Base-by-base conservation (phyloP, 2,888 invertebrate genomes). In the Podotricha telesiphe region DNA sequence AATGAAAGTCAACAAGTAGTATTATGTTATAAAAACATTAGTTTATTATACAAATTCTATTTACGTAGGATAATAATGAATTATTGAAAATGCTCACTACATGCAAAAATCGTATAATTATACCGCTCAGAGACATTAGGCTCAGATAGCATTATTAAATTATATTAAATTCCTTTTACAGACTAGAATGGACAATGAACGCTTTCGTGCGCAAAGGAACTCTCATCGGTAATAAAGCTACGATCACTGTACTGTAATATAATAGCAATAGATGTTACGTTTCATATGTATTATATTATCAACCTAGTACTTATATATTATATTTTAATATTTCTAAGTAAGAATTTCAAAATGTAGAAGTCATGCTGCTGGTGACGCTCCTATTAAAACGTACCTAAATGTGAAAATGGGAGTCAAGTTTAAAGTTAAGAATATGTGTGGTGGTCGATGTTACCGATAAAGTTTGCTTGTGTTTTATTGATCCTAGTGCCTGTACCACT, bases 51-150 rank as follows among this genome's bases (percentile, higher is more conserved):
- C 13, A 37, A 56, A 37, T 19, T 56, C 7, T 40, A 19, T 37
- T 13, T 37, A 19, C 7, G 17, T n/a, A 8, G 6, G 10, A 19
- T 3, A 19, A 56, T 40, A 22, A 22, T 42, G 83, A 40, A 13
- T 47, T 47, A 47, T 47, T 61, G 47, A 47, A 47, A 47, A 17
- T 61, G 34, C 17, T 17, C 13, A 34, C 28, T 47, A 28, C 47
- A 47, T 61, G 40, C 47, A 47, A 7, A 59, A 45, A 11, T 42
- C 28, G 28, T 45, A 47, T 59, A 59, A 59, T 59, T 59, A 45
- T 59, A n/a, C 45, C 45, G 15, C 40, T n/a, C 59, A 28, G 45
- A 59, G 59, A 59, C 15, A n/a, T 59, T 47, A 59, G 45, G 45
- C n/a, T n/a, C n/a, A n/a, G n/a, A n/a, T n/a, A 28, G 59, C 45